These are phyloP conservation scores for Allophyes oxyacanthae DNA, from an alignment of 2,888 invertebrate genomes.

Conservation along the genomic window DNA sequence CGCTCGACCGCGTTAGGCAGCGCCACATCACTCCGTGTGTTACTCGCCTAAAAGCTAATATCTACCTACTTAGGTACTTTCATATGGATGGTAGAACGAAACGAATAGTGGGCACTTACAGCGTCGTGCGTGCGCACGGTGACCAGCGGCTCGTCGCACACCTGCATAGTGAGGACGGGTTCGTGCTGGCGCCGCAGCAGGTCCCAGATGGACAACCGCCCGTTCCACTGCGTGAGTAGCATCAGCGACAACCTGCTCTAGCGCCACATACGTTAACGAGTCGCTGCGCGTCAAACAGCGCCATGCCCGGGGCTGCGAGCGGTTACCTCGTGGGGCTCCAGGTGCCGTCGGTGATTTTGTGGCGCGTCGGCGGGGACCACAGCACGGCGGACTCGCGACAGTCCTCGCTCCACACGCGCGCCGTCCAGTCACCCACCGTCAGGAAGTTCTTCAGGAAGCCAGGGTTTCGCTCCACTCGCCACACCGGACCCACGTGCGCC, in stretches of 20 bases:
- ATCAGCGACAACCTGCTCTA: conserved; percentile 93
- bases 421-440: conserved; percentile 98
- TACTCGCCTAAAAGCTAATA: too few relatives aligned
- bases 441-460: conserved; percentile 97
- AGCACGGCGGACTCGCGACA: conserved; percentile 96
- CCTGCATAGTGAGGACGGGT: conserved; percentile 91
- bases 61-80: too few relatives aligned
- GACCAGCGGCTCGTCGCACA: conserved; percentile 84
- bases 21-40: too few relatives aligned
- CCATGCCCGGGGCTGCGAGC: too few relatives aligned
- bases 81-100: background rate
- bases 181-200: conserved; percentile 94
- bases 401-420: conserved; percentile 98
- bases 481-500: conserved; percentile 95
- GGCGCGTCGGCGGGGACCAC: conserved; percentile 93
- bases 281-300: background rate
- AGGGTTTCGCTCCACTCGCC: conserved; percentile 96
- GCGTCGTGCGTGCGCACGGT: conserved; percentile 79
- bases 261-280: background rate
- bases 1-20: too few relatives aligned
- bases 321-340: conserved; percentile 95
- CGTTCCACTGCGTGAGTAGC: conserved; percentile 94
- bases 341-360: conserved; percentile 92
- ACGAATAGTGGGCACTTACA: conserved; percentile 59
- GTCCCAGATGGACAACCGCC: conserved; percentile 96